A percentile compares a stretch with the other conserved stretches of the same genome.
Evolutionary conservation across 2,888 invertebrate species (phyloP).

Genomic region (Lepidochrysops patricia): DNA sequence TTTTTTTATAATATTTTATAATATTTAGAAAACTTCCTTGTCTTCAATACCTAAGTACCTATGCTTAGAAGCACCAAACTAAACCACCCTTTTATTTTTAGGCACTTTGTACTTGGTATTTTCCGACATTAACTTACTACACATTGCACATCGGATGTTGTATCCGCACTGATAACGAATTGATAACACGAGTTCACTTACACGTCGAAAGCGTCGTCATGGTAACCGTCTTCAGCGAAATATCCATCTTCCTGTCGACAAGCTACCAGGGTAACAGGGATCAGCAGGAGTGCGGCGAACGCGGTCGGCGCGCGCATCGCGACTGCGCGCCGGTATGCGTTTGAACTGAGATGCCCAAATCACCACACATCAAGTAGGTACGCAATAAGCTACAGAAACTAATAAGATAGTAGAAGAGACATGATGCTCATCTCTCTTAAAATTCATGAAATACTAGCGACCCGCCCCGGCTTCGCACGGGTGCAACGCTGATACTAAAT

Average conservation of each 20-base stretch:
- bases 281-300: conserved; percentile 43
- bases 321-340: conserved; percentile 62
- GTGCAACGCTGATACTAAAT: background rate
- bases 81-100: too few species aligned
- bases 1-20: too few species aligned
- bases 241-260: conserved; percentile 52
- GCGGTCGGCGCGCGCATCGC: conserved; percentile 64
- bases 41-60: too few species aligned
- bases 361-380: conserved; percentile 27
- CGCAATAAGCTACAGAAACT: too few species aligned
- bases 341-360: conserved; percentile 51
- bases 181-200: conserved; percentile 40
- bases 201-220: conserved; percentile 60
- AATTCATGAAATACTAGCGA: too few species aligned
- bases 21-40: too few species aligned
- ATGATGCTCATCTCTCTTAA: too few species aligned
- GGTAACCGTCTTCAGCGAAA: conserved; percentile 52
- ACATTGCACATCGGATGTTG: conserved; percentile 16
- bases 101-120: conserved; percentile 6
- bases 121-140: conserved; percentile 9
- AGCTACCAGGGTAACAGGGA: conserved; percentile 52
- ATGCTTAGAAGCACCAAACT: too few species aligned
- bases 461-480: too few species aligned
- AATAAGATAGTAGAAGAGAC: too few species aligned
- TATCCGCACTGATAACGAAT: conserved; percentile 20